Evolutionary conservation across 2,797 vertebrate species (phyloP), one percentile per base, ranked within the genome.

Genomic region (Acanthis flammea): DNA sequence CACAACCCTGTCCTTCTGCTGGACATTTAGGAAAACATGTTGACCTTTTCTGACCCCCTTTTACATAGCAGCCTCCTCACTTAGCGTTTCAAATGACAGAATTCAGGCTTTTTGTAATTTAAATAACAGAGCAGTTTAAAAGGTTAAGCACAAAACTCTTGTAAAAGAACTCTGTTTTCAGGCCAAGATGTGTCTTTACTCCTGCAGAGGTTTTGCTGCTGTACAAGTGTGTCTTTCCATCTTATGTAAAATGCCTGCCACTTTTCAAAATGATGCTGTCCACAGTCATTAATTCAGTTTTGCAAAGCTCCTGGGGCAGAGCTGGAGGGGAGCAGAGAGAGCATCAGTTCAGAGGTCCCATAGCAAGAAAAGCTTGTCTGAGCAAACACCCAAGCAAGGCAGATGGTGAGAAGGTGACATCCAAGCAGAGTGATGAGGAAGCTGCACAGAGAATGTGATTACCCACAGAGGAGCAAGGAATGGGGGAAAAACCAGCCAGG

Each of bases 271-370:
- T 30, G 1, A 22, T 2, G 7, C 21, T 5, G 1, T 60, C n/a
- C 19, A 6, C 0, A 0, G 15, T 74, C 18, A 28, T 74, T 77
- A 31, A 47, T 39, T 77, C 63, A 66, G 25, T 39, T 72, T 58
- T 41, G 42, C 51, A 51, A 47, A 71, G 35, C 27, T 68, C 25
- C 35, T 41, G 53, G 19, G 65, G 10, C 19, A 88, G 75, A 82
- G 25, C 37, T 51, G 50, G 42, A 67, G 12, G 15, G 14, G 14
- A 79, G 31, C 1, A 3, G 60, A 65, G 5, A 10, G 19, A 8
- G 7, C 33, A 19, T 31, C 7, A 33, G 11, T 19, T 14, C 1
- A 1, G 62, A 58, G 10, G 9, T 82, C 16, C 55, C 1, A 0
- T 6, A 76, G 24, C 35, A 66, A 79, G 19, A 45, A 55, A 81